Conservation (phyloP, 1,140 invertebrate genomes). For the Acromyrmex charruanus region DNA sequence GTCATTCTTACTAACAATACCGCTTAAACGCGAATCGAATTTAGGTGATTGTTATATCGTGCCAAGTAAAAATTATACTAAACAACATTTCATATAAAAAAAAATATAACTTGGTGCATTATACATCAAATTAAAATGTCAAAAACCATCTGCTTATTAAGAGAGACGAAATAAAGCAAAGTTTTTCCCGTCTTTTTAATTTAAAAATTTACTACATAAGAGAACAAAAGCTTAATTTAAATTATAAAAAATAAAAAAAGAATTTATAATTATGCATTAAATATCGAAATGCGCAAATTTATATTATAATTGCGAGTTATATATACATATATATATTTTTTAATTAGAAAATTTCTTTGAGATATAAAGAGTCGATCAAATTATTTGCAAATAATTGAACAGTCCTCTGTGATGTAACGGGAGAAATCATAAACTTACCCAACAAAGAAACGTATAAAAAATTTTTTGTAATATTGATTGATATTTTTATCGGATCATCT, state of each 20-base stretch:
- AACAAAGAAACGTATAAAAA: background rate
- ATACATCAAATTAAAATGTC: background rate
- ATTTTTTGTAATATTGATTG: background rate
- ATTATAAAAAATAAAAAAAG: background rate
- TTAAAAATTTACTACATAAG: background rate
- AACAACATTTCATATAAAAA: background rate
- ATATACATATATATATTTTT: too few species aligned
- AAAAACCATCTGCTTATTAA: background rate
- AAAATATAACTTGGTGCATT: background rate
- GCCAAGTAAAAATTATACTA: conserved; percentile 14
- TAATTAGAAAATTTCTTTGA: background rate
- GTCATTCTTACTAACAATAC: conserved; percentile 55
- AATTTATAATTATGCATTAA: conserved; percentile 12
- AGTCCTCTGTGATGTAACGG: background rate
- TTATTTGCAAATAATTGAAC: background rate
- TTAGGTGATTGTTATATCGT: conserved; percentile 67
- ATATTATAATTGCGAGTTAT: background rate
- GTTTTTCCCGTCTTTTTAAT: background rate
- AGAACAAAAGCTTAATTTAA: background rate
- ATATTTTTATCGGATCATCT: conserved; percentile 46
- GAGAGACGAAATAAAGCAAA: background rate
- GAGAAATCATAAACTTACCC: background rate
- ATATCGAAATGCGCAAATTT: background rate
- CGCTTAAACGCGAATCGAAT: conserved; percentile 71
- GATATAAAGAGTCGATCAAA: background rate